Evolutionary conservation across 2,113 vertebrate species (phyloP).

Genomic region (Amphiprion percula): DNA sequence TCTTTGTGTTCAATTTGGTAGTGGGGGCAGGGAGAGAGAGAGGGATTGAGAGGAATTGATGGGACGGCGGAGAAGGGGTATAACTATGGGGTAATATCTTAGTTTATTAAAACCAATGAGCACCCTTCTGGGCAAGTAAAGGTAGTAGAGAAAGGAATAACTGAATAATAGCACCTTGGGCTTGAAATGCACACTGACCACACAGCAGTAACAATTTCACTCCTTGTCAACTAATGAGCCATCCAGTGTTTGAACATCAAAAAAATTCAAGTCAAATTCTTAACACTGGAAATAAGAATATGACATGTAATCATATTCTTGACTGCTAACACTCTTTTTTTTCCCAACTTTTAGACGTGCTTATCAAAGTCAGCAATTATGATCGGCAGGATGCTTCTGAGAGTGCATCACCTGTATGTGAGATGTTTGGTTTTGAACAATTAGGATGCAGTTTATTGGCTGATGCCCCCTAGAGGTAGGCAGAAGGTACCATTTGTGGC

Average conservation of each 20-base stretch:
- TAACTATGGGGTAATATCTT: slow-evolving; percentile 54
- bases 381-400: slow-evolving; percentile 1
- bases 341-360: slow-evolving; percentile 1
- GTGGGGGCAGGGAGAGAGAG: slow-evolving; percentile 76
- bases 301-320: slow-evolving; percentile 1
- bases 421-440: slow-evolving; percentile 33
- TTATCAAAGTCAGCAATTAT: slow-evolving; percentile 6
- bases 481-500: slow-evolving; percentile 54
- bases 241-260: background rate
- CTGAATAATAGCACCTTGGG: slow-evolving; percentile 36
- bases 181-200: slow-evolving; percentile 34
- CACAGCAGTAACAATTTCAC: slow-evolving; percentile 19
- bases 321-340: background rate
- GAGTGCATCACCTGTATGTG: background rate
- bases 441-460: slow-evolving; percentile 13
- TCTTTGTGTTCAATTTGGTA: slow-evolving; percentile 77
- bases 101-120: slow-evolving; percentile 58
- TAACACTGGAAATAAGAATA: background rate
- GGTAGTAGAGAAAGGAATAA: slow-evolving; percentile 20
- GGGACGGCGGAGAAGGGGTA: slow-evolving; percentile 33
- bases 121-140: slow-evolving; percentile 44
- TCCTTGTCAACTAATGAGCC: slow-evolving; percentile 14
- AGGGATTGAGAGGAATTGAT: slow-evolving; percentile 63
- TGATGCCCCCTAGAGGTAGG: slow-evolving; percentile 51
- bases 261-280: background rate